Evolutionary conservation across 2,113 vertebrate genomes (phyloP).

Genomic region (Choloepus hoffmanni): DNA sequence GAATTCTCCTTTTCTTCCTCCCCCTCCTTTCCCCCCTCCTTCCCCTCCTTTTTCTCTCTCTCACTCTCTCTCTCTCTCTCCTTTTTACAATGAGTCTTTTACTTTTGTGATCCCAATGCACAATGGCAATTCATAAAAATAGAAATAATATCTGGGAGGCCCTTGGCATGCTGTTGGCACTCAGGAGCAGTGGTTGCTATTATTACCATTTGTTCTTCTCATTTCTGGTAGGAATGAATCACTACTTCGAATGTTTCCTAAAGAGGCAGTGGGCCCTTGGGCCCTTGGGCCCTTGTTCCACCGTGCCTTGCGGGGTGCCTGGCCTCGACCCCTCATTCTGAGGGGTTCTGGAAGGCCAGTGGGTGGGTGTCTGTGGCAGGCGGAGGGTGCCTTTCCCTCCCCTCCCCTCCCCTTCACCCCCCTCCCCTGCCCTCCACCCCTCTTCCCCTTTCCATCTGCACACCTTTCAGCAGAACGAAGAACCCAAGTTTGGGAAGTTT

Average conservation of each 20-base stretch:
- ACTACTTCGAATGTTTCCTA: background rate
- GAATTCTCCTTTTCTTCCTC: background rate
- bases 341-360: constrained; percentile 11
- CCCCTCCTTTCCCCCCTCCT: too few relatives aligned
- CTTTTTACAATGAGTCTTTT: constrained; percentile 1
- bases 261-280: constrained; percentile 14
- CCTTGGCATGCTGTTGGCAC: background rate
- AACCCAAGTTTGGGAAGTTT: background rate
- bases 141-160: constrained; percentile 54
- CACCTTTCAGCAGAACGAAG: background rate
- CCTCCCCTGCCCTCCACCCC: background rate
- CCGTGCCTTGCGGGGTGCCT: background rate
- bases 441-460: background rate
- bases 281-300: background rate
- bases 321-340: background rate
- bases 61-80: background rate
- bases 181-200: background rate
- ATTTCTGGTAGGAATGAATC: constrained; percentile 35
- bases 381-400: background rate
- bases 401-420: fast-evolving
- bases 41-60: background rate
- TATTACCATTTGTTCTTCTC: background rate
- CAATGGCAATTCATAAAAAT: constrained; percentile 47
- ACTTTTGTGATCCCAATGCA: constrained; percentile 52
- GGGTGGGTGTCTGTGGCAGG: background rate